These are phyloP conservation scores for Mus caroli DNA, from an alignment of 2,797 vertebrate species.

Conservation along the genomic window DNA sequence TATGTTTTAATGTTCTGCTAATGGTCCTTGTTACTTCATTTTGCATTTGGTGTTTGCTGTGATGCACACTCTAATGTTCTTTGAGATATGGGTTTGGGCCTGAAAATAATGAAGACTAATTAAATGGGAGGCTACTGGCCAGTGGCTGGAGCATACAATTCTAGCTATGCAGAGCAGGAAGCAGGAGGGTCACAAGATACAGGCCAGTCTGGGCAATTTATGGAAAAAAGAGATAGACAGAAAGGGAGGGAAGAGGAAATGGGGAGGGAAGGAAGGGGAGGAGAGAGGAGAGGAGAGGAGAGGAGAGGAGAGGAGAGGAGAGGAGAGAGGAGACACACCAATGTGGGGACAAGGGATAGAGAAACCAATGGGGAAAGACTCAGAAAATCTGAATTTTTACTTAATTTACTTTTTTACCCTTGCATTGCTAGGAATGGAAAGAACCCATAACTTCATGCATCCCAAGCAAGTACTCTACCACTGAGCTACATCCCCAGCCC, in stretches of 20 bases:
- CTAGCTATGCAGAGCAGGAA: not conserved
- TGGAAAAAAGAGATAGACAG: not conserved
- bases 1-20: conserved; percentile 18
- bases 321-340: not conserved
- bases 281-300: not conserved
- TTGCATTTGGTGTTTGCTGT: not conserved
- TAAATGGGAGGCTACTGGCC: not conserved
- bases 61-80: not conserved
- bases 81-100: not conserved
- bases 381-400: not conserved
- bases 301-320: not conserved
- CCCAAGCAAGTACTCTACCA: not conserved
- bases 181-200: not conserved
- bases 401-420: not conserved
- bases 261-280: not conserved
- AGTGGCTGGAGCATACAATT: not conserved
- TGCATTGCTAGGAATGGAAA: not conserved
- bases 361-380: not conserved
- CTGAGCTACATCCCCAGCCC: not conserved
- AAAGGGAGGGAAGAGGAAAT: not conserved
- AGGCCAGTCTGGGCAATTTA: not conserved
- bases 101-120: not conserved
- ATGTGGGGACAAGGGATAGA: not conserved
- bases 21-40: conserved; percentile 15
- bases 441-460: not conserved